Base-by-base conservation (phyloP, 2,113 vertebrate genomes). In the Struthio camelus region DNA sequence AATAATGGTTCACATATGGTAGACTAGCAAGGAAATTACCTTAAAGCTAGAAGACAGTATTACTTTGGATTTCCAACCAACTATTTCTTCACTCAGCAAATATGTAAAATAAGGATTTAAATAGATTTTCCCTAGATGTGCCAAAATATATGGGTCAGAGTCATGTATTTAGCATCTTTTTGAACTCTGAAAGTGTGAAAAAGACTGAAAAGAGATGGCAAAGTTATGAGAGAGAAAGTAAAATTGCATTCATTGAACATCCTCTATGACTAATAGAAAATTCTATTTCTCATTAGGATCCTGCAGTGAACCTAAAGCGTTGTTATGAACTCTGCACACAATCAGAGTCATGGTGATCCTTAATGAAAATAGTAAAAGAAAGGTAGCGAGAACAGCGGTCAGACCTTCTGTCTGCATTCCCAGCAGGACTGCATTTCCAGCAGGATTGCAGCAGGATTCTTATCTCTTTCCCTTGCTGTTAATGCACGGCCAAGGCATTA, bases 311-410 rank as follows among this genome's bases (percentile, higher is more conserved):
- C 46, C 42, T 61, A 46, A 86, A 80, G 18, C 12, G 20, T 38
- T 69, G 18, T 92, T 90, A 78, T 78, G 80, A 67, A 51, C 67
- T 85, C 51, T 3, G 2, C 51, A 72, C 42, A 69, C 19, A 73
- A 4, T 6, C 0, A 0, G 11, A 70, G 85, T 76, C 42, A 65
- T 5, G 4, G 40, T 46, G 40, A 78, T 62, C 59, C 67, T 87
- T 62, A 76, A 90, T 93, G 36, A 73, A 94, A 78, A 88, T 54
- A 90, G 53, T 65, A 44, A 67, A 83, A 86, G 24, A n/a, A 90
- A 79, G 59, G 23, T 46, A 90, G 16, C 17, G 51, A 59, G 20
- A 80, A 67, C 36, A 75, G 46, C 5, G 3, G 38, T 1, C 6
- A 69, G 67, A 67, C 30, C 87, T 86, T 93, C 72, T 20, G 65